phyloP scores from a whole-genome alignment of 2,113 vertebrate genomes.

The Taxidea taxus region DNA sequence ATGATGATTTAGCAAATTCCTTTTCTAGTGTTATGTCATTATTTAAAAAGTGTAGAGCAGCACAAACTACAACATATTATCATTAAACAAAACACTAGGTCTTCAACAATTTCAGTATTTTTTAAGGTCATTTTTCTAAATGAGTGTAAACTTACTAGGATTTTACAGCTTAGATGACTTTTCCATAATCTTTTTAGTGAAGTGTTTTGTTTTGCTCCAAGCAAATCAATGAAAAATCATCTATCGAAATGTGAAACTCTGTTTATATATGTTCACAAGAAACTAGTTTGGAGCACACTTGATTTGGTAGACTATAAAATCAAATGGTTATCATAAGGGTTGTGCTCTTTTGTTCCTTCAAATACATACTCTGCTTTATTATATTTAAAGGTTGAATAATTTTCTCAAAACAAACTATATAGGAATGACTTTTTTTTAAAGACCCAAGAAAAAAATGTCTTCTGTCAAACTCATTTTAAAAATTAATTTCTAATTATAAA shows the following conservation, averaged over 20 bases:
- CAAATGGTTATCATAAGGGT: constrained; percentile 62
- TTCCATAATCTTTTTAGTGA: constrained; percentile 69
- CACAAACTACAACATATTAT: not conserved
- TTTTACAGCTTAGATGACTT: constrained; percentile 67
- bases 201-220: constrained; percentile 74
- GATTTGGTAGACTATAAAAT: constrained; percentile 70
- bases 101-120: constrained; percentile 63
- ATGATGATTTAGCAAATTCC: constrained; percentile 30
- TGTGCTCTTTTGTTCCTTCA: constrained; percentile 66
- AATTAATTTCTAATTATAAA: constrained; percentile 64
- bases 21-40: constrained; percentile 8
- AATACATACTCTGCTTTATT: constrained; percentile 10
- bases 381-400: constrained; percentile 64
- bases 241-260: constrained; percentile 70
- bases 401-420: constrained; percentile 60
- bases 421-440: constrained; percentile 37
- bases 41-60: not conserved
- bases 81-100: constrained; percentile 35
- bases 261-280: constrained; percentile 60
- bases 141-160: not conserved
- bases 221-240: constrained; percentile 79
- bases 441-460: not conserved
- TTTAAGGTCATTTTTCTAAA: constrained; percentile 59
- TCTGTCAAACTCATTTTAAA: constrained; percentile 57
- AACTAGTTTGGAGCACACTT: constrained; percentile 67